Percentiles rank a stretch among this genome's conserved stretches.
phyloP scores from a whole-genome alignment of 2,113 vertebrate species.

The Scatophagus argus region DNA sequence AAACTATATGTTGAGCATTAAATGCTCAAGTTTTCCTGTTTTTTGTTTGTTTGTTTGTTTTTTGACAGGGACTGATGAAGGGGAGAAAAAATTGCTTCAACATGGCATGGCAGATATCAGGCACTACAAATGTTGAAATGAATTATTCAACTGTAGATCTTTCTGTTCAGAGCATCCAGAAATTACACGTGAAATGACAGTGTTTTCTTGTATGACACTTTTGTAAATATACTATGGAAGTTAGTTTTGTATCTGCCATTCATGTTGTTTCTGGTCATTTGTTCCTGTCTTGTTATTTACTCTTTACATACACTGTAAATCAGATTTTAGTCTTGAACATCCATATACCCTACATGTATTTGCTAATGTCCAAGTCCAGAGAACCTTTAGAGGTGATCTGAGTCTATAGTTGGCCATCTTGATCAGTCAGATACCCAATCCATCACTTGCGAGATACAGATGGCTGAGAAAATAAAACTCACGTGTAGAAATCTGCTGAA shows the following conservation, averaged over 20 bases:
- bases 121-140: neutral
- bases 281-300: slow-evolving; percentile 8
- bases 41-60: neutral
- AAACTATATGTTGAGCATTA: neutral
- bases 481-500: too few species aligned
- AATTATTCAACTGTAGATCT: neutral
- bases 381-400: neutral
- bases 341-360: neutral
- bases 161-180: neutral
- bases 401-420: too few species aligned
- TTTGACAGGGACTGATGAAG: too few species aligned
- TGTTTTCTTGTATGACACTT: slow-evolving; percentile 33
- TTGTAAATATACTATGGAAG: slow-evolving; percentile 45
- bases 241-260: slow-evolving; percentile 24
- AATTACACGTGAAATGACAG: slow-evolving; percentile 20
- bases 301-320: neutral
- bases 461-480: too few species aligned
- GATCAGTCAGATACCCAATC: neutral
- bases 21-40: neutral
- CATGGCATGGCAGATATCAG: neutral
- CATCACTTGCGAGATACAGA: neutral
- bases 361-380: neutral
- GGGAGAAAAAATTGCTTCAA: neutral
- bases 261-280: slow-evolving; percentile 1
- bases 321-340: neutral